A percentile compares a stretch with the other conserved stretches of the same genome.
phyloP scores from a whole-genome alignment of 2,888 invertebrate genomes.

The Limnephilus marmoratus region DNA sequence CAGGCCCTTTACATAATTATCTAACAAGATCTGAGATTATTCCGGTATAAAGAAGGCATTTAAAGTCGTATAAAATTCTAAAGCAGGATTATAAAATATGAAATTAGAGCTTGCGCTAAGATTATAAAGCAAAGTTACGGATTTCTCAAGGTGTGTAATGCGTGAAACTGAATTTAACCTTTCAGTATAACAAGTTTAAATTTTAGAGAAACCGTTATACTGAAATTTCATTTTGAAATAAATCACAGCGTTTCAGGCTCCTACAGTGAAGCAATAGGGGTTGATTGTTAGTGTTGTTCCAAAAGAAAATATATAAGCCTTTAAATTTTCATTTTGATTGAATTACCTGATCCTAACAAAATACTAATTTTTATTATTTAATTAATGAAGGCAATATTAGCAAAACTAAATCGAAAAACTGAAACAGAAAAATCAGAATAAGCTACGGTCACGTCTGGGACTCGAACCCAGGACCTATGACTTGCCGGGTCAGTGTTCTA shows the following conservation, averaged over 20 bases:
- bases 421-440: too few species aligned
- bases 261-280: too few species aligned
- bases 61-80: not conserved
- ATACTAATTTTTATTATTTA: too few species aligned
- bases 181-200: not conserved
- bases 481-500: too few species aligned
- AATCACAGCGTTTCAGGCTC: not conserved
- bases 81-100: constrained; percentile 21
- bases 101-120: not conserved
- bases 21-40: not conserved
- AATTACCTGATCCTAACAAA: too few species aligned
- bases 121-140: not conserved
- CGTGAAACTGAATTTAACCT: not conserved
- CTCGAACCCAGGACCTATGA: too few species aligned
- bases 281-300: too few species aligned
- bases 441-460: too few species aligned
- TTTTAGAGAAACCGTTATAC: not conserved
- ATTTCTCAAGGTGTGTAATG: not conserved
- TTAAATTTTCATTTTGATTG: too few species aligned
- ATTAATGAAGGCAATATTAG: too few species aligned
- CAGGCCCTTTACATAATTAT: not conserved
- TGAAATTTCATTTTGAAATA: not conserved
- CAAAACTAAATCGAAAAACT: too few species aligned
- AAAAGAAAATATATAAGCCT: too few species aligned
- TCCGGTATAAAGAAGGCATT: not conserved